Evolutionary conservation across 2,888 invertebrate genomes (phyloP), one percentile per base, ranked within the genome.

Genomic region (Sinohyriopsis cumingii): DNA sequence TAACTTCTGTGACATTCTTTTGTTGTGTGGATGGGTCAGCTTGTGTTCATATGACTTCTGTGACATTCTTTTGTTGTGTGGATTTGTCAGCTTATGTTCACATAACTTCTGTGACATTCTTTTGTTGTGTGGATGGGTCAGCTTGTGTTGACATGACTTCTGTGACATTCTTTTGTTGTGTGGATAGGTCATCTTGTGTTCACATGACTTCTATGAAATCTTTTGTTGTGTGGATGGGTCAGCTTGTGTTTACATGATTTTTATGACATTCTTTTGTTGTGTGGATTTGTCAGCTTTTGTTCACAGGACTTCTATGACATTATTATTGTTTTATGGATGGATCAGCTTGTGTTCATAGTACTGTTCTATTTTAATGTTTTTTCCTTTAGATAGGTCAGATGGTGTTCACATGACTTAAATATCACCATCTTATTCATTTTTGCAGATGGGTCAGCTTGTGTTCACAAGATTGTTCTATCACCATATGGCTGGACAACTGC

Each of bases 401-500:
- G 45, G 55, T 28, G 5, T 62, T n/a, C 33, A n/a, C 3, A 62
- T 25, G 20, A 33, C 25, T 25, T 25, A 15, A 25, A 6, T 25
- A 24, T 15, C 25, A 28, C 20, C 19, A 28, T 28, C n/a, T 56
- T 59, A 55, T 68, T 72, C 54, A 33, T 67, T 69, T 69, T 72
- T 79, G 6, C 77, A 86, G 85, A 88, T 90, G 84, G 89, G 89
- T 20, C 85, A 87, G 76, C 74, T 89, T 55, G 87, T 89, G n/a
- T 90, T 90, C 70, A 80, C 84, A 7, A 79, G 90, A 24, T 78
- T 90, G 24, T 90, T 89, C 75, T 89, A 87, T 67, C 89, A 89
- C 67, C 88, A 90, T 79, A 90, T 90, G 90, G 84, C 87, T 18
- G 89, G 89, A 24, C 86, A 89, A 67, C 81, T 90, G 28, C 84